Evolutionary conservation across 1,140 invertebrate genomes (phyloP), one percentile per base, ranked within the genome.

Genomic region (Cydia strobilella): DNA sequence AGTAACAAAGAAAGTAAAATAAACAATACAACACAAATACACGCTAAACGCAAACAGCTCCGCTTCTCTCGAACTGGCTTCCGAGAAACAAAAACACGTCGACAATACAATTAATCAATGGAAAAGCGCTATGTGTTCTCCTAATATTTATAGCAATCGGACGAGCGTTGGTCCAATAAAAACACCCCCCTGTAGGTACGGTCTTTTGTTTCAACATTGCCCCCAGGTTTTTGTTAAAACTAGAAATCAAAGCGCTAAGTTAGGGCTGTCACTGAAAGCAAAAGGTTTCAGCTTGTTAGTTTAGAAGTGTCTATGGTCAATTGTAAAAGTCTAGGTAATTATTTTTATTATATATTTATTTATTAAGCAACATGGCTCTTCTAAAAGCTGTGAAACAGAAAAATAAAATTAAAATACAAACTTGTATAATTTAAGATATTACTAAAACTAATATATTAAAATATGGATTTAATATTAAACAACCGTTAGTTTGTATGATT

Each of bases 111-210:
- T 69, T 69, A 69, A 69, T 69, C 65, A 69, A 42, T 69, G 25
- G 35, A 69, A 69, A 69, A 69, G 65, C 63, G 25, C 65, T 35
- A 69, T 69, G 65, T 69, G 31, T 69, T 69, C 31, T 42, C 65
- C 65, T 69, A 69, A 69, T 69, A 69, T 69, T 69, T 69, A 69
- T 69, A 69, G 65, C 65, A 69, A 69, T 69, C 65, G 65, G 65
- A 69, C 65, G 35, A 69, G 65, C 31, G 65, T 69, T 69, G 65
- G 65, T 69, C 27, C 65, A 69, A 69, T 69, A 69, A 42, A 69
- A 35, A 69, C 12, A 35, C 27, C 27, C 15, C 15, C 31, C 65
- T 69, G 31, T 69, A 69, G 31, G 15, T 66, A 31, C 25, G 18
- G 27, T 35, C 65, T 69, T 15, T 69, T 69, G 65, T 69, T 69